Percentiles rank a stretch among this genome's conserved stretches.
These are phyloP conservation scores for Urechis unicinctus DNA, from an alignment of 2,888 invertebrate genomes.

Conservation along the genomic window DNA sequence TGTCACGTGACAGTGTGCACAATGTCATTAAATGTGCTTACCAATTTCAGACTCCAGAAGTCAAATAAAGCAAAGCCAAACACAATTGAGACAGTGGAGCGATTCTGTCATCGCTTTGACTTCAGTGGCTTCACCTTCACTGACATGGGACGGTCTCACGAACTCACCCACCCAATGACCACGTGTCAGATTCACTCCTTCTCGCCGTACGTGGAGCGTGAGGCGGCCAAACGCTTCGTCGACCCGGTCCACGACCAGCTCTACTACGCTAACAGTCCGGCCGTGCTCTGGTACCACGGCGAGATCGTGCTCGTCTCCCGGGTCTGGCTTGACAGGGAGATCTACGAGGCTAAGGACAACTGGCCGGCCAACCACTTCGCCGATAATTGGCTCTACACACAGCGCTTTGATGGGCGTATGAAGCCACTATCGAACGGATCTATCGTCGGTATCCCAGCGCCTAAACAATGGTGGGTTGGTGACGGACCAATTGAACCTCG, in stretches of 20 bases:
- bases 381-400: conserved; percentile 29
- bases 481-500: conserved; percentile 28
- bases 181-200: conserved; percentile 23
- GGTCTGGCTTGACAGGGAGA: conserved; percentile 27
- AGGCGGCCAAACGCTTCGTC: conserved; percentile 22
- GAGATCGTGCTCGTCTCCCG: conserved; percentile 24
- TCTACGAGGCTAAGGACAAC: conserved; percentile 22
- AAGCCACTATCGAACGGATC: conserved; percentile 22
- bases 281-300: conserved; percentile 22
- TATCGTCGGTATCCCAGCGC: conserved; percentile 25
- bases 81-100: too few species aligned
- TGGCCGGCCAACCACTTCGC: conserved; percentile 28
- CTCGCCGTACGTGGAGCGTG: conserved; percentile 25
- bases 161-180: conserved; percentile 6
- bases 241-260: conserved; percentile 24
- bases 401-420: conserved; percentile 23
- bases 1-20: background rate
- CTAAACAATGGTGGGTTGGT: conserved; percentile 27
- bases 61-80: too few species aligned
- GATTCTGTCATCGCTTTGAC: conserved; percentile 6
- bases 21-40: too few species aligned
- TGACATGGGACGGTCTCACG: conserved; percentile 12
- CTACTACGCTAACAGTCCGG: conserved; percentile 28
- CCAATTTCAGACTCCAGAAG: too few species aligned
- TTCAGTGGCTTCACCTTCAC: conserved; percentile 20